Evolutionary conservation across 2,113 vertebrate species (phyloP).

Genomic region (Thamnophis sirtalis): DNA sequence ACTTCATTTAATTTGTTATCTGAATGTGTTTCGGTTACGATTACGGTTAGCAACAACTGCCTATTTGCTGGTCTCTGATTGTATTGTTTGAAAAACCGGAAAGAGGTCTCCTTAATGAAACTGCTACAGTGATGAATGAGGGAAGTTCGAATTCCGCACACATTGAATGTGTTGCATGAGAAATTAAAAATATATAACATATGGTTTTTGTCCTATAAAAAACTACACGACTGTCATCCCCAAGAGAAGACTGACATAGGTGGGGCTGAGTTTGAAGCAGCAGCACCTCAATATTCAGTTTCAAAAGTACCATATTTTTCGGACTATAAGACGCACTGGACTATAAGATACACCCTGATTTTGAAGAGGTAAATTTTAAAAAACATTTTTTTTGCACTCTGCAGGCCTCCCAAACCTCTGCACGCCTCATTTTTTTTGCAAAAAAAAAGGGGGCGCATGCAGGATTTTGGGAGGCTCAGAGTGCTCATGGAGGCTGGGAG

Average conservation of each 20-base stretch:
- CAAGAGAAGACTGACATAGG: not conserved
- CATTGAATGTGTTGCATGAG: not conserved
- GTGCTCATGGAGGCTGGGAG: too few relatives aligned
- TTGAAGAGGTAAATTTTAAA: too few relatives aligned
- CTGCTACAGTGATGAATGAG: not conserved
- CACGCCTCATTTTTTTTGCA: too few relatives aligned
- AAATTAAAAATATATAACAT: not conserved
- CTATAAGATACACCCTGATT: too few relatives aligned
- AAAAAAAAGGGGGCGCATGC: too few relatives aligned
- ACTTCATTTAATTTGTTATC: not conserved
- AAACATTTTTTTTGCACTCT: too few relatives aligned
- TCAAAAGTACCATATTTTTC: not conserved
- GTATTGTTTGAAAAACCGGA: not conserved
- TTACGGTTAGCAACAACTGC: not conserved
- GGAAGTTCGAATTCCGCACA: not conserved
- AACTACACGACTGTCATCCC: not conserved
- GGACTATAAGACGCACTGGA: too few relatives aligned
- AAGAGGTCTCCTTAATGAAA: not conserved
- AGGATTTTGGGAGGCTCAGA: too few relatives aligned
- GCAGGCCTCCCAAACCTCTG: too few relatives aligned
- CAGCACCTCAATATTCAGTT: not conserved
- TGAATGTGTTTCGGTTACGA: not conserved
- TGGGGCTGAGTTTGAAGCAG: not conserved
- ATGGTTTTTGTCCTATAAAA: not conserved
- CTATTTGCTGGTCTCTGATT: not conserved